Evolutionary conservation across 2,113 vertebrate genomes (phyloP).

Genomic region (Hippocampus comes): DNA sequence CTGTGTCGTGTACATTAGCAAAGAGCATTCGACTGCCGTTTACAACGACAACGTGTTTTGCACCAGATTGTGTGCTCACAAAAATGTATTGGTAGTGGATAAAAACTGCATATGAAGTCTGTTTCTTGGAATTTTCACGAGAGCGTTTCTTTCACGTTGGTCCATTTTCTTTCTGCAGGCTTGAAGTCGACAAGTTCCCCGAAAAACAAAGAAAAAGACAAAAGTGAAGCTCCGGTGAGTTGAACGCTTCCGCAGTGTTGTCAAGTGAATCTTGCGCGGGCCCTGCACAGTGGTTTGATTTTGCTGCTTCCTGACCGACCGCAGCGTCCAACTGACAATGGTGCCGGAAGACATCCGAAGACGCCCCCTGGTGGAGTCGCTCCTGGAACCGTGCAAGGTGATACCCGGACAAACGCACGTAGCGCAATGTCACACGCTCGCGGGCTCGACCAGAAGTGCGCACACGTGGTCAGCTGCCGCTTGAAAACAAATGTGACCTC

Average conservation of each 20-base stretch:
- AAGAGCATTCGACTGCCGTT: too few relatives aligned
- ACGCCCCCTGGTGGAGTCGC: slow-evolving; percentile 72
- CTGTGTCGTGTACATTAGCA: too few relatives aligned
- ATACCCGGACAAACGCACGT: slow-evolving; percentile 22
- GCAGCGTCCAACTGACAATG: slow-evolving; percentile 65
- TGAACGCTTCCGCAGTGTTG: too few relatives aligned
- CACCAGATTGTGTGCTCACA: too few relatives aligned
- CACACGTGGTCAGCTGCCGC: slow-evolving; percentile 52
- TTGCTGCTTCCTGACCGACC: slow-evolving; percentile 55
- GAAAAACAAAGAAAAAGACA: slow-evolving; percentile 64
- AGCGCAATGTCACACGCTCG: not conserved
- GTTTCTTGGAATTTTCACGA: too few relatives aligned
- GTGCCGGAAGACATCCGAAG: slow-evolving; percentile 58
- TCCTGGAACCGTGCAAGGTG: slow-evolving; percentile 73
- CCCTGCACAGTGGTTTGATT: slow-evolving; percentile 37
- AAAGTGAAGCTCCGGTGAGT: slow-evolving; percentile 67
- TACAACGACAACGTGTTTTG: too few relatives aligned
- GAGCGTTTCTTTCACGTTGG: not conserved
- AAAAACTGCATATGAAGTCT: too few relatives aligned
- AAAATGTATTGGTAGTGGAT: too few relatives aligned
- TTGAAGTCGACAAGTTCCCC: slow-evolving; percentile 53
- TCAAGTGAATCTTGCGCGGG: not conserved
- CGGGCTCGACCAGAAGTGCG: slow-evolving; percentile 10
- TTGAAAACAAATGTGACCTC: slow-evolving; percentile 46
- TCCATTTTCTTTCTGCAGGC: slow-evolving; percentile 35